phyloP scores from a whole-genome alignment of 2,797 vertebrate species.

The Remorina albescens region DNA sequence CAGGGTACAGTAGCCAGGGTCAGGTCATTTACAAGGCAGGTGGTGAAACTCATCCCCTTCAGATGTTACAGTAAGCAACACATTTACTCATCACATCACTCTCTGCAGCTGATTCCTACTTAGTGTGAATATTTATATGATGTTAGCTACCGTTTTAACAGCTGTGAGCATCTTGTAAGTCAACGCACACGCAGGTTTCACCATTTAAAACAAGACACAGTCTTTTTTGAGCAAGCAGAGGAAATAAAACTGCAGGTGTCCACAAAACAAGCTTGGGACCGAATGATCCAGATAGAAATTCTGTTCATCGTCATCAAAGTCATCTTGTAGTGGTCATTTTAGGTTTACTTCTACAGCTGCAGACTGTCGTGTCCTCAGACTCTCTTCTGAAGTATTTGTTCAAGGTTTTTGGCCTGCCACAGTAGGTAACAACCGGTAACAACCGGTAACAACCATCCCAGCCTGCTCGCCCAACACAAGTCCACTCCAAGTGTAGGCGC shows the following conservation, averaged over 20 bases:
- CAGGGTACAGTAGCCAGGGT: slow-evolving; percentile 17
- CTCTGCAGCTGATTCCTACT: neutral
- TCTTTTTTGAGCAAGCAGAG: neutral
- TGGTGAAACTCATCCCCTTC: neutral
- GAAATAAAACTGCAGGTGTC: neutral
- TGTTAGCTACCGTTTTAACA: neutral
- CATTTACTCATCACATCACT: neutral
- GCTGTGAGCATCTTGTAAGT: neutral
- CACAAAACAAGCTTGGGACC: too few species aligned
- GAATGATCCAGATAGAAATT: too few species aligned
- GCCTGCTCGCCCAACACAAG: too few species aligned
- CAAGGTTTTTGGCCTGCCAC: too few species aligned
- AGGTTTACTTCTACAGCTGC: too few species aligned
- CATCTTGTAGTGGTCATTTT: too few species aligned
- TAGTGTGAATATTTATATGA: neutral
- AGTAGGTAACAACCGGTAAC: too few species aligned
- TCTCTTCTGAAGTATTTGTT: too few species aligned
- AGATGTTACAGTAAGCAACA: slow-evolving; percentile 15
- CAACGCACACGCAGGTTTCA: neutral
- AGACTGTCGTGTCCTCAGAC: too few species aligned
- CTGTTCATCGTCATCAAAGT: too few species aligned
- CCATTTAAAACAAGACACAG: neutral
- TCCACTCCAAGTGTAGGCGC: too few species aligned
- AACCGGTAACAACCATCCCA: too few species aligned
- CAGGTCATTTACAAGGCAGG: slow-evolving; percentile 1